A percentile compares a stretch with the other conserved stretches of the same genome.
These are phyloP conservation scores for Alviniconcha strummeri DNA, from an alignment of 2,888 invertebrate species.

Conservation along the genomic window DNA sequence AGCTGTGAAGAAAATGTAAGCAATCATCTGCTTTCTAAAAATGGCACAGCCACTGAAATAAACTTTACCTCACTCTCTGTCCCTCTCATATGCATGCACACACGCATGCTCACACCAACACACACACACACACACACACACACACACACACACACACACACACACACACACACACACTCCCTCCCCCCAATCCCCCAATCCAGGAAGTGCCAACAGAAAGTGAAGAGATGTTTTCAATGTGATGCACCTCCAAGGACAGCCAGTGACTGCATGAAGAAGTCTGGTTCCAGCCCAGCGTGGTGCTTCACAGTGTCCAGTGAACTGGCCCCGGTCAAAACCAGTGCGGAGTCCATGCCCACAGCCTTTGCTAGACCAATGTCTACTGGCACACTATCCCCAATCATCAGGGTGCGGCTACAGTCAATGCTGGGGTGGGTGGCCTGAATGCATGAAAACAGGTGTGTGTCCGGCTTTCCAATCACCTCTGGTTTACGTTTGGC, in stretches of 20 bases:
- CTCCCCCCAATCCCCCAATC: no score
- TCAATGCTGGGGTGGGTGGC: slow-evolving; percentile 47
- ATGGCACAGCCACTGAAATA: no score
- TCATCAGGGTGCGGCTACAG: slow-evolving; percentile 51
- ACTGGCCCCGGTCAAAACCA: slow-evolving; percentile 57
- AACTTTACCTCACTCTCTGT: no score
- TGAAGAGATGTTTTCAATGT: no score
- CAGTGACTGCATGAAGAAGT: slow-evolving; percentile 50
- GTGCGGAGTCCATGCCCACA: slow-evolving; percentile 57
- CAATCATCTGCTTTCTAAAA: no score
- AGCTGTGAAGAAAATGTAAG: no score
- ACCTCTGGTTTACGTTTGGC: slow-evolving; percentile 52
- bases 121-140: slow-evolving; percentile 1
- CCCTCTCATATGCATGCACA: no score
- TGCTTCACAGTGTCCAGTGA: slow-evolving; percentile 40
- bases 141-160: no score
- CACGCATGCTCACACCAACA: background rate
- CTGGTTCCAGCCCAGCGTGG: slow-evolving; percentile 46
- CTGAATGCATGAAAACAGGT: slow-evolving; percentile 55
- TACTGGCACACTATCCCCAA: slow-evolving; percentile 60
- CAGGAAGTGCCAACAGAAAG: no score
- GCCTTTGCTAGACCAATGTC: slow-evolving; percentile 61
- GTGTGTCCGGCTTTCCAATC: slow-evolving; percentile 59
- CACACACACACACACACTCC: no score
- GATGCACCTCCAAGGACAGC: slow-evolving; percentile 14